Evolutionary conservation across 2,888 invertebrate genomes (phyloP).

Genomic region (Rhamphomyia laevipes): DNA sequence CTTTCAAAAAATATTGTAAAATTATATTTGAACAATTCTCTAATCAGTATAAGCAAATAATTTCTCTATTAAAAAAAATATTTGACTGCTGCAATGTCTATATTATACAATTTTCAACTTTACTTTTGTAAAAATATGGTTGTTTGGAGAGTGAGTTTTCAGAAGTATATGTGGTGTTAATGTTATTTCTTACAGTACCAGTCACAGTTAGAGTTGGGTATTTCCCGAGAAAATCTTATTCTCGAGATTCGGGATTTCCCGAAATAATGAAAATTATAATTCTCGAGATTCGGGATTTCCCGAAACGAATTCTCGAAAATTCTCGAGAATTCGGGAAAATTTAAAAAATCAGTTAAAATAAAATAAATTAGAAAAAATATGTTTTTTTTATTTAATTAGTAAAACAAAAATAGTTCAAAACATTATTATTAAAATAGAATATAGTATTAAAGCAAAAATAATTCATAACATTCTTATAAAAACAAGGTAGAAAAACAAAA

Average conservation of each 20-base stretch:
- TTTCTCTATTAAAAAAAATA: no score
- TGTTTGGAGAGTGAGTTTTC: not conserved
- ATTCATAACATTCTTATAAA: not conserved
- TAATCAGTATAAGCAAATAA: no score
- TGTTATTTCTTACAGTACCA: not conserved
- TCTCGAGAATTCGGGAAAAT: not conserved
- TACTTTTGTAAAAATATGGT: not conserved
- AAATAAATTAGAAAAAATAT: not conserved
- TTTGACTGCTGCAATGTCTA: no score
- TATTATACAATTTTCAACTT: no score
- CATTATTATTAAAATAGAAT: not conserved
- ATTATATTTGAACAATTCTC: no score
- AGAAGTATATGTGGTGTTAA: not conserved
- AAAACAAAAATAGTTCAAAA: not conserved
- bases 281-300: not conserved
- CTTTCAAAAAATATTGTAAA: no score
- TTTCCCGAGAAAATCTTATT: not conserved
- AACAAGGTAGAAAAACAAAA: not conserved
- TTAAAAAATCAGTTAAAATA: not conserved
- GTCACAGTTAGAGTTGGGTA: not conserved
- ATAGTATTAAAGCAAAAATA: not conserved
- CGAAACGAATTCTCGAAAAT: no score
- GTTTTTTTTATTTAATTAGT: not conserved
- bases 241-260: not conserved
- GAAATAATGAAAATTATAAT: not conserved